These are phyloP conservation scores for Pelusios castaneus DNA, from an alignment of 2,113 vertebrate species.

Conservation along the genomic window DNA sequence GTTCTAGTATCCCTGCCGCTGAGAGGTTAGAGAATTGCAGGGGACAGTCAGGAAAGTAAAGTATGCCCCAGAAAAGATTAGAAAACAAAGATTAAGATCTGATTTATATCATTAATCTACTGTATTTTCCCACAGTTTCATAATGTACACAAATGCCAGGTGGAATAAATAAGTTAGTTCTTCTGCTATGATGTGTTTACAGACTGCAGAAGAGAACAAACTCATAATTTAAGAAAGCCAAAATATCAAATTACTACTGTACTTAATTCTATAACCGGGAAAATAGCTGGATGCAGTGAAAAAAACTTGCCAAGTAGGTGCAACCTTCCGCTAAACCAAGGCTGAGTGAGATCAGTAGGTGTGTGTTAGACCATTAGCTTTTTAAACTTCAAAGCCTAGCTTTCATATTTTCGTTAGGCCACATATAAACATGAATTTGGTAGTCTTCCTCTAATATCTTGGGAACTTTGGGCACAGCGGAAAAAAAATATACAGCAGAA, in stretches of 20 bases:
- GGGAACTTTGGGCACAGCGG: background rate
- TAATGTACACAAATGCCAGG: background rate
- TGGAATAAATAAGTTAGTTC: background rate
- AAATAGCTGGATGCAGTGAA: background rate
- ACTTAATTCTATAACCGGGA: background rate
- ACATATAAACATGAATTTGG: accelerated
- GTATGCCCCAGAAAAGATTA: accelerated
- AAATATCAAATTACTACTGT: background rate
- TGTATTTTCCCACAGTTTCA: background rate
- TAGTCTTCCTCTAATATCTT: background rate
- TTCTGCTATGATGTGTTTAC: background rate
- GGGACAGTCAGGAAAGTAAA: background rate
- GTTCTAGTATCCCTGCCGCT: background rate
- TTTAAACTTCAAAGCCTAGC: accelerated
- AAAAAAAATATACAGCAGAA: background rate
- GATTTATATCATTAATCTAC: background rate
- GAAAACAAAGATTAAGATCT: background rate
- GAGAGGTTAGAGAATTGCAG: background rate
- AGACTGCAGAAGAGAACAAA: background rate
- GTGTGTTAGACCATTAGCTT: accelerated
- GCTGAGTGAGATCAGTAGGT: background rate
- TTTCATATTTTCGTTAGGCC: accelerated
- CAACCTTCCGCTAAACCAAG: background rate
- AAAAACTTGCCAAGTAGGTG: background rate
- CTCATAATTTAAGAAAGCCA: background rate